Base-by-base conservation (phyloP, 92 coral and sea anemone genomes). In the Umimayanthus chanpuru region DNA sequence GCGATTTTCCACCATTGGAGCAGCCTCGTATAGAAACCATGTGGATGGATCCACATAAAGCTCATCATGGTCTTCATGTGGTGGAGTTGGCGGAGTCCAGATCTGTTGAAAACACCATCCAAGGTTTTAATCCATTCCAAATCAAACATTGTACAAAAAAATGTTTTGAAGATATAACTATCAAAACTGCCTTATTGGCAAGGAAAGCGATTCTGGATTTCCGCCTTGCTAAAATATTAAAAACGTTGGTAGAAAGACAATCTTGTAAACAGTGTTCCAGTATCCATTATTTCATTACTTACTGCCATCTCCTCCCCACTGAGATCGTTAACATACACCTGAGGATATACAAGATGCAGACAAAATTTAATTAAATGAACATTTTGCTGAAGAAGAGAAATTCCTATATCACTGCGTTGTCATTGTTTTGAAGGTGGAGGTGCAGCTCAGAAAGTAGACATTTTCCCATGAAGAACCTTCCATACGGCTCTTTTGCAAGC, bases 51-150 rank as follows among this genome's bases (percentile, higher is more conserved):
- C 99, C 25, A 95, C 92, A 86, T 95, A 95, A 49, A 88, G 23
- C 16, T 95, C 99, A 79, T 95, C 98, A 78, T 93, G 89, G 43
- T 92, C 97, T 77, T 97, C 99, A 64, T 96, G 88, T 44, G 99
- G 99, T 81, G 99, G 99, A 38, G 99, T 97, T 25, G 99, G 99
- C 29, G 99, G 99, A 8, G 98, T 94, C 99, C 99, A 97, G 77
- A 97, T 91, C 99, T 97, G 67, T 29, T 61, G 75, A 58, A 32
- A 38, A 50, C 15, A 44, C 47, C 58, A 53, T 53, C 43, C 64
- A 65, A 10, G 25, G 47, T 32, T 76, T 28, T 23, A 56, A 55
- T 73, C 25, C 40, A 38, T 25, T 73, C 36, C 16, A 73, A 9
- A 73, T 28, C 36, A 28, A 73, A 32, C 53, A 78, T 25, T 73